A percentile compares a stretch with the other conserved stretches of the same genome.
phyloP scores from a whole-genome alignment of 2,797 vertebrate species.

The Sebastes hopkinsi region DNA sequence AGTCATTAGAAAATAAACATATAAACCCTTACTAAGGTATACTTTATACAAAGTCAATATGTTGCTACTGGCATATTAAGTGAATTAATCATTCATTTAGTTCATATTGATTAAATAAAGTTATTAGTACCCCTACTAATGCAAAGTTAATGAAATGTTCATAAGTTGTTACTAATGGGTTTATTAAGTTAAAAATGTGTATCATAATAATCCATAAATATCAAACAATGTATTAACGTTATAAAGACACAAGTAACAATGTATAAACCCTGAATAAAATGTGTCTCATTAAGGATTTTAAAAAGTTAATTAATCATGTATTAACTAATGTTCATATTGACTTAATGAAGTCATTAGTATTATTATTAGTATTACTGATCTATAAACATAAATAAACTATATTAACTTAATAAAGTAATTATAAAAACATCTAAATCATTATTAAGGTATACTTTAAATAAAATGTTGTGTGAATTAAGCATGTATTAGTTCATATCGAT shows the following conservation, averaged over 20 bases:
- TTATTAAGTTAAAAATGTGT: too few species aligned
- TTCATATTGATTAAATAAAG: too few species aligned
- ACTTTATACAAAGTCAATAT: not conserved
- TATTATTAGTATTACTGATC: not conserved
- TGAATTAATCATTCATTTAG: too few species aligned
- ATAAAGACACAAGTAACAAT: too few species aligned
- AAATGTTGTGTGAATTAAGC: not conserved
- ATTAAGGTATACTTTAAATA: not conserved
- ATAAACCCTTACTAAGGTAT: not conserved
- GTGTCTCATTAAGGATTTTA: too few species aligned
- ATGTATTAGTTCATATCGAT: not conserved
- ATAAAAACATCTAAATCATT: fast-evolving
- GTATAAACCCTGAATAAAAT: too few species aligned
- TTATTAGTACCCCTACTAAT: too few species aligned
- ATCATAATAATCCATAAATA: too few species aligned
- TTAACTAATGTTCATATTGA: not conserved
- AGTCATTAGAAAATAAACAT: not conserved
- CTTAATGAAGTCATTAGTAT: not conserved
- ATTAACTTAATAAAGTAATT: not conserved
- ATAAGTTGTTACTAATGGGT: too few species aligned
- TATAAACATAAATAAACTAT: not conserved
- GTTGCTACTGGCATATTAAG: not conserved
- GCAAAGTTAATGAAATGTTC: too few species aligned
- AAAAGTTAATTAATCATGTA: not conserved
- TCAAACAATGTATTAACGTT: too few species aligned